phyloP scores from a whole-genome alignment of 2,888 invertebrate species.

The Lomographa bimaculata region DNA sequence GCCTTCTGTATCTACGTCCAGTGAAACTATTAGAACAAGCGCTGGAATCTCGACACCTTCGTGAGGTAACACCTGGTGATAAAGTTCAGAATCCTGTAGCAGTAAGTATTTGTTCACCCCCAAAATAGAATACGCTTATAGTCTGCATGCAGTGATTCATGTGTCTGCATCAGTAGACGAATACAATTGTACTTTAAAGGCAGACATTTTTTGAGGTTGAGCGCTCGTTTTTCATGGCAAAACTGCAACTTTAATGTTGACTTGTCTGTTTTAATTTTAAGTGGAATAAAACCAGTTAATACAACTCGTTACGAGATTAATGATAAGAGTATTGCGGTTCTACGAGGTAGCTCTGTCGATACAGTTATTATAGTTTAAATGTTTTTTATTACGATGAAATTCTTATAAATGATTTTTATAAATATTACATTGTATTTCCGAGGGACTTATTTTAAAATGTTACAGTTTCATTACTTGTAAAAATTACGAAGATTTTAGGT shows the following conservation, averaged over 20 bases:
- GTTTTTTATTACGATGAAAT: background rate
- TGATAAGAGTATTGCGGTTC: conserved; percentile 11
- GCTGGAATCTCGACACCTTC: conserved; percentile 40
- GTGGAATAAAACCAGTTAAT: conserved; percentile 28
- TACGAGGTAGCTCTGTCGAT: conserved; percentile 3
- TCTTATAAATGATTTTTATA: background rate
- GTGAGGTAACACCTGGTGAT: conserved; percentile 18
- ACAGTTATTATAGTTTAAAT: conserved; percentile 16
- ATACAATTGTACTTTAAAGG: conserved; percentile 64
- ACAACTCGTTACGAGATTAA: conserved; percentile 17
- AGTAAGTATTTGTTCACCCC: conserved; percentile 53
- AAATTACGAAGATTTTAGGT: too few species aligned
- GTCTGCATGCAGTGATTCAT: conserved; percentile 76
- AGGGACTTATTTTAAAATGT: too few species aligned
- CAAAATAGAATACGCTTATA: conserved; percentile 62
- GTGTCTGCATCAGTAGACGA: conserved; percentile 77
- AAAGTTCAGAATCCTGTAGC: conserved; percentile 43
- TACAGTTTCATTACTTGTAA: too few species aligned
- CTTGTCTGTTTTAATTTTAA: conserved; percentile 26
- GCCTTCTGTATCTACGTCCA: conserved; percentile 59
- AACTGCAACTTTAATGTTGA: conserved; percentile 37
- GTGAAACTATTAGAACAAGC: conserved; percentile 40
- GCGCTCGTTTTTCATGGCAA: conserved; percentile 48
- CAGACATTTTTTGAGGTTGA: conserved; percentile 47
- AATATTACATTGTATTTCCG: too few species aligned